Evolutionary conservation across 2,888 invertebrate species (phyloP), one percentile per base, ranked within the genome.

Genomic region (Tridacna gigas): DNA sequence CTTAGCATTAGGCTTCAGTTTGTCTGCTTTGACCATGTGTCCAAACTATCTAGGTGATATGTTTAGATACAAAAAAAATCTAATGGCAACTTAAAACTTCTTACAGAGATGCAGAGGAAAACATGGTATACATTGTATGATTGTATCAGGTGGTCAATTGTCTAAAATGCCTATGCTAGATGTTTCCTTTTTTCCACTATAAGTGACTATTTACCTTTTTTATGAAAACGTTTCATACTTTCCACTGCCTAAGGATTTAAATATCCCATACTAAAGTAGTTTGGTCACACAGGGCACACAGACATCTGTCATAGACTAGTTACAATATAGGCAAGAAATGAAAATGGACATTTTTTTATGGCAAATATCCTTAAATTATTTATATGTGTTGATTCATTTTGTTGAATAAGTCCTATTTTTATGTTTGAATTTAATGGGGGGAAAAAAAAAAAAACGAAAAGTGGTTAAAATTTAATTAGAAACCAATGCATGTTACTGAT

Each of bases 361-460:
- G 47, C 51, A 56, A 66, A 82, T 79, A 78, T 79, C 75, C 76
- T 66, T 69, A 66, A 66, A 47, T 79, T 76, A 76, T 79, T 45
- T 80, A 51, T 74, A 45, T 51, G 71, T 82, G 71, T 82, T 75
- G 73, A 79, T 79, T 73, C 79, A 75, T 51, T 82, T 74, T 82
- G 71, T 71, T 71, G 71, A 71, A 25, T 7, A 71, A 51, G 71
- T 51, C 71, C 56, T 28, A 15, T 71, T 71, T 67, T 71, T 51
- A 71, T 26, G 26, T 51, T 51, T 22, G 51, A 51, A 71, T 71
- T 71, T 26, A 67, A 18, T 65, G 13, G 11, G n/a, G n/a, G n/a
- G n/a, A n/a, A n/a, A n/a, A n/a, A n/a, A n/a, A 26, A 37, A 37
- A 37, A 7, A 37, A 37, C 37, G 37, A 56, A 20, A 56, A 20